A percentile compares a stretch with the other conserved stretches of the same genome.
These are phyloP conservation scores for Oryzias javanicus DNA, from an alignment of 2,113 vertebrate species.

Conservation along the genomic window DNA sequence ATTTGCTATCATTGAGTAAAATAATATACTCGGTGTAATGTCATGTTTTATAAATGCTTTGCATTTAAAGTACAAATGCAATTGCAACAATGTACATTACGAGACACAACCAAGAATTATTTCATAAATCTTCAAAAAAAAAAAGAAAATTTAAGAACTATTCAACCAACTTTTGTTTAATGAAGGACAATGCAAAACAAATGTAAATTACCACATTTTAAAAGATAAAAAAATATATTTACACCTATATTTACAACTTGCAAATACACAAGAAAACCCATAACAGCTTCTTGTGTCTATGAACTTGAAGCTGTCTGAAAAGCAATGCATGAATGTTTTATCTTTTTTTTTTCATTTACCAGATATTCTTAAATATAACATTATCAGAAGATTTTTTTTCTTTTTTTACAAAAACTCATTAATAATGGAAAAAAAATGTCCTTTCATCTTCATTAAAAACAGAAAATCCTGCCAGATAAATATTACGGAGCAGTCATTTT, in stretches of 20 bases:
- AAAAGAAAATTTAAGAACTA: conserved; percentile 15
- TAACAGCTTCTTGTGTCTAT: conserved; percentile 28
- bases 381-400: conserved; percentile 17
- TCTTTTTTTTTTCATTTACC: conserved; percentile 42
- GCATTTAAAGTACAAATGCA: conserved; percentile 61
- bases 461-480: conserved; percentile 23
- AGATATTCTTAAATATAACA: conserved; percentile 22
- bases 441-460: conserved; percentile 9
- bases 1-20: no score
- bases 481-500: conserved; percentile 1
- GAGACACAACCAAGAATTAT: conserved; percentile 35
- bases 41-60: conserved; percentile 48
- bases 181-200: conserved; percentile 11
- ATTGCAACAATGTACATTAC: conserved; percentile 47
- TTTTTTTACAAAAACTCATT: conserved; percentile 48
- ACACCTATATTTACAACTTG: conserved; percentile 22
- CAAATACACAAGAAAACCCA: conserved; percentile 24
- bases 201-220: conserved; percentile 25
- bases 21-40: no score
- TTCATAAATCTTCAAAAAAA: conserved; percentile 28
- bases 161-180: conserved; percentile 38
- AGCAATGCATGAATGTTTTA: conserved; percentile 1
- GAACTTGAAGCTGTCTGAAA: background rate
- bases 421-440: conserved; percentile 11
- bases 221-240: conserved; percentile 29